Evolutionary conservation across 2,888 invertebrate species (phyloP), one percentile per base, ranked within the genome.

Genomic region (Tetheella fluctuosa): DNA sequence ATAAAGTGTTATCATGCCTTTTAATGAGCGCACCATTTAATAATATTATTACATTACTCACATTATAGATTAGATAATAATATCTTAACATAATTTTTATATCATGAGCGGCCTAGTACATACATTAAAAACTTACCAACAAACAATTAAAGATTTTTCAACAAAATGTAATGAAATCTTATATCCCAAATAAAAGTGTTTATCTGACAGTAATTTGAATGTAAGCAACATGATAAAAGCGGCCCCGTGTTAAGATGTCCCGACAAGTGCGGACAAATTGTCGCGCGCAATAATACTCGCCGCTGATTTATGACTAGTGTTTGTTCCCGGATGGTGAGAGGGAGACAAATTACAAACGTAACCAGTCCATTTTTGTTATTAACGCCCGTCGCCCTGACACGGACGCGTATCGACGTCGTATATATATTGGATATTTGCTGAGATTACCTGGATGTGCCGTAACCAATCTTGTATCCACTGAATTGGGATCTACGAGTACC

Each of bases 401-500:
- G 20, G 48, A 48, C 48, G n/a, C 6, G 48, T 48, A 48, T 48
- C 48, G 20, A 20, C 20, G 48, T 48, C 48, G 48, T 48, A 48
- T 48, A 48, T 48, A 48, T 48, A 48, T 48, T 48, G 48, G 48
- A 48, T 48, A 48, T 48, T 48, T 48, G 48, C 48, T 3, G 48
- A 20, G 48, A 48, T 48, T 48, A 48, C 48, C 48, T 48, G 20
- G 2, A 20, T 20, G 48, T 48, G 20, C 48, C 20, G 48, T 8
- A 1, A 20, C 8, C 17, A 10, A 48, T 48, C 48, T 20, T 48
- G 48, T 48, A 10, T 48, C 48, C 17, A 7, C 20, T 10, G 20
- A 48, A 8, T 17, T 15, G 37, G 37, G 42, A 42, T 17, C 8
- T 42, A 10, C 7, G n/a, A 5, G 39, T 34, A 13, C 34, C 34